phyloP scores from a whole-genome alignment of 2,797 vertebrate genomes.

The Rhynchonycteris naso region DNA sequence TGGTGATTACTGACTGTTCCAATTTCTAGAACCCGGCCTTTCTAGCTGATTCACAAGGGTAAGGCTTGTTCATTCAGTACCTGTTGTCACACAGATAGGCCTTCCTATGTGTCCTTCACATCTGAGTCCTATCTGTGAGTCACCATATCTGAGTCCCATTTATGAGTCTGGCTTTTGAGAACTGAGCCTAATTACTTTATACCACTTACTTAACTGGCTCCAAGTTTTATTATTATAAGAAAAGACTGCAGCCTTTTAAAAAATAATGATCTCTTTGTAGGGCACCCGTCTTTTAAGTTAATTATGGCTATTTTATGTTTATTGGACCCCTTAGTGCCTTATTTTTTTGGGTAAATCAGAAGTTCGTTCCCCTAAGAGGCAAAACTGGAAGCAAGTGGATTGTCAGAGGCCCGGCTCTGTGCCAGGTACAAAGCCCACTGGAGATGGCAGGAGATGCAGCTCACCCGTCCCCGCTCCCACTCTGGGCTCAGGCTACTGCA shows the following conservation, averaged over 20 bases:
- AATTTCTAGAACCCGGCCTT: background rate
- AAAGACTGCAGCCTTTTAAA: constrained; percentile 59
- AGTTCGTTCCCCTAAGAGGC: constrained; percentile 40
- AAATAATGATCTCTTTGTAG: constrained; percentile 56
- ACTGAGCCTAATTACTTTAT: constrained; percentile 47
- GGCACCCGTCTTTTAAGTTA: constrained; percentile 73
- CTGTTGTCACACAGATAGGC: background rate
- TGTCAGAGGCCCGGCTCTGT: background rate
- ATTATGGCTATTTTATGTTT: constrained; percentile 66
- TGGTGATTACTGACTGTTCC: background rate
- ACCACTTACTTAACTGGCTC: constrained; percentile 59
- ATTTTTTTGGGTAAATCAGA: constrained; percentile 62
- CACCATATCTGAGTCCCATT: background rate
- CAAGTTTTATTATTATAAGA: constrained; percentile 69
- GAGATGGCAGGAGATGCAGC: background rate
- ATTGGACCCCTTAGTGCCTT: constrained; percentile 33
- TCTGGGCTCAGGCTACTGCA: background rate
- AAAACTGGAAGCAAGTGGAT: constrained; percentile 38
- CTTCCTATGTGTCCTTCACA: background rate
- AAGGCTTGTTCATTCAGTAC: constrained; percentile 18
- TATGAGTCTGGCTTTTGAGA: constrained; percentile 55
- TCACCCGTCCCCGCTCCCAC: background rate
- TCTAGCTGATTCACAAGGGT: background rate
- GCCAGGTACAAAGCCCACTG: background rate
- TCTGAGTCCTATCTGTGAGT: background rate